Evolutionary conservation across 2,113 vertebrate species (phyloP), one percentile per base, ranked within the genome.

Genomic region (Ctenodactylus gundi): DNA sequence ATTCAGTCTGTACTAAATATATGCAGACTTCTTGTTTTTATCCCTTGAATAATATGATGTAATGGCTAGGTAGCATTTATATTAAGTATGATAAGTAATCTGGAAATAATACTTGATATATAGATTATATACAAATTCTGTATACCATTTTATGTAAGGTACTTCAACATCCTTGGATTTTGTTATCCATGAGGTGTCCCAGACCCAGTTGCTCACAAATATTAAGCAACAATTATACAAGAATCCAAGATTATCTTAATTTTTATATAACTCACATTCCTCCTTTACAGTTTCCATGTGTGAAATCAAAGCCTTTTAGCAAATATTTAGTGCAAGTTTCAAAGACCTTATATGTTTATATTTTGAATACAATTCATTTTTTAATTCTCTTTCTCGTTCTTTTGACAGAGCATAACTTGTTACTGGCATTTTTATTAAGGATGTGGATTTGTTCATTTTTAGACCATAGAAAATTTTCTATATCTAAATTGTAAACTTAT

Each of bases 301-400:
- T 76, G 3, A 85, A 93, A 88, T 94, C 72, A 83, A 95, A 67
- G 44, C 17, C 51, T 76, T 29, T 31, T 81, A 87, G 41, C 95
- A 93, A 93, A 78, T 86, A 39, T 91, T 89, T 87, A 93, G 39
- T 85, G 82, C n/a, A 75, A 39, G 23, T 82, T 91, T 90, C 23
- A 76, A 34, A 82, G 39, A 90, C 78, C 27, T 95, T 36, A 11
- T 68, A 41, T 41, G 23, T 70, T n/a, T n/a, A 31, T 75, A 67
- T 88, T 96, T 95, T 68, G 72, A 77, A 53, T 85, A 65, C 29
- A 68, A 53, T 84, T 44, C 6, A 62, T 92, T 94, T 86, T 94
- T 31, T n/a, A n/a, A n/a, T n/a, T n/a, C n/a, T n/a, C n/a, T n/a
- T n/a, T n/a, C n/a, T n/a, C n/a, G n/a, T n/a, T n/a, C n/a, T n/a